Evolutionary conservation across 2,888 invertebrate species (phyloP).

Genomic region (Lasioglossum morio): DNA sequence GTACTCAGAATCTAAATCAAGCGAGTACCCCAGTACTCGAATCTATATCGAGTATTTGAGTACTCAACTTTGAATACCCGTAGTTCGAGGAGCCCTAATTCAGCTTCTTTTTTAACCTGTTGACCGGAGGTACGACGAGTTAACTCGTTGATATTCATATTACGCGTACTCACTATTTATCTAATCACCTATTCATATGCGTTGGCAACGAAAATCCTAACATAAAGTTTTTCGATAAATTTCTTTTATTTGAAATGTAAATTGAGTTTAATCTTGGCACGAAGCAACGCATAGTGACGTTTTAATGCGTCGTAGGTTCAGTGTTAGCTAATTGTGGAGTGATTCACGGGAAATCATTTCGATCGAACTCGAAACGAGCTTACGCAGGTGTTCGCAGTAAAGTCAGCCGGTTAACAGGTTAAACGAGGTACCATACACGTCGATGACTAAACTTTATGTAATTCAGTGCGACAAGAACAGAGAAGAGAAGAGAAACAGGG

Average conservation of each 20-base stretch:
- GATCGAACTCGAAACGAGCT: background rate
- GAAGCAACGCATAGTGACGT: background rate
- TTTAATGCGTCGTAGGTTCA: background rate
- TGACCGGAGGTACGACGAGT: background rate
- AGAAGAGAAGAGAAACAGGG: background rate
- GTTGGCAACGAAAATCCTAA: background rate
- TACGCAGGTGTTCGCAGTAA: background rate
- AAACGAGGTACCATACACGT: background rate
- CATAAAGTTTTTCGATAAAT: background rate
- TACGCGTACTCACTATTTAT: background rate
- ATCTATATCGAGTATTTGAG: background rate
- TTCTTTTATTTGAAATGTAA: background rate
- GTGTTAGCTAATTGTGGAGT: background rate
- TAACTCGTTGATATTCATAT: background rate
- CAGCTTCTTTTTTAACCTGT: background rate
- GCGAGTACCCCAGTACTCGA: no score
- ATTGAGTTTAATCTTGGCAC: background rate
- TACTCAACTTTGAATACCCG: background rate
- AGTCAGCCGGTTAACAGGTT: conserved; percentile 9
- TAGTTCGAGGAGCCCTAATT: background rate
- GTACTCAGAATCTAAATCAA: no score
- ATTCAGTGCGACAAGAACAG: background rate
- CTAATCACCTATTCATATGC: background rate
- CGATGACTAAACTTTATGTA: conserved; percentile 33
- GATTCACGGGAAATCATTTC: background rate